phyloP scores from a whole-genome alignment of 2,113 vertebrate species.

The Aptenodytes patagonicus region DNA sequence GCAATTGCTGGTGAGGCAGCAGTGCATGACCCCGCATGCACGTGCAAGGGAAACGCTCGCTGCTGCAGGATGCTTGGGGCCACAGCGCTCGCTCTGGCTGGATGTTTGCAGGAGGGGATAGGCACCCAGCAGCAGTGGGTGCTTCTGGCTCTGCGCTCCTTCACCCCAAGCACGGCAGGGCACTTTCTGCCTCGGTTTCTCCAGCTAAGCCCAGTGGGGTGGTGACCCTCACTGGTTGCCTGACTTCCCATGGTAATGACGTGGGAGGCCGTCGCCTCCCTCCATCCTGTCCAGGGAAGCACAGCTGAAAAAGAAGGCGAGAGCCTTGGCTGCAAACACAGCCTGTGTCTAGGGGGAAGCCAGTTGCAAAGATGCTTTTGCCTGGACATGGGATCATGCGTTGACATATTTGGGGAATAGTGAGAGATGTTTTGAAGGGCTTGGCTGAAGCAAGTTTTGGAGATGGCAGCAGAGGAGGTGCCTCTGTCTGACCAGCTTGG shows the following conservation, averaged over 20 bases:
- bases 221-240: neutral
- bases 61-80: neutral
- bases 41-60: accelerated
- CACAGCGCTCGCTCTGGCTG: neutral
- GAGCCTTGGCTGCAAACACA: neutral
- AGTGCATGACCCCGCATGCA: neutral
- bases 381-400: neutral
- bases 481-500: neutral
- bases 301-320: neutral
- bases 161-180: neutral
- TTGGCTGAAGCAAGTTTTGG: neutral
- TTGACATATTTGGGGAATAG: neutral
- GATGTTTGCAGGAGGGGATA: neutral
- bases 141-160: neutral
- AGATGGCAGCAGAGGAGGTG: neutral
- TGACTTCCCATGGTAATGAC: neutral
- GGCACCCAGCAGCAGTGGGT: neutral
- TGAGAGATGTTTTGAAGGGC: neutral
- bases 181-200: neutral
- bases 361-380: neutral
- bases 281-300: neutral
- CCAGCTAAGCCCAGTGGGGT: neutral
- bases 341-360: neutral
- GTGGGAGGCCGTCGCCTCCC: accelerated
- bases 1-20: neutral